These are phyloP conservation scores for Casuarius casuarius DNA, from an alignment of 2,113 vertebrate genomes.

Conservation along the genomic window DNA sequence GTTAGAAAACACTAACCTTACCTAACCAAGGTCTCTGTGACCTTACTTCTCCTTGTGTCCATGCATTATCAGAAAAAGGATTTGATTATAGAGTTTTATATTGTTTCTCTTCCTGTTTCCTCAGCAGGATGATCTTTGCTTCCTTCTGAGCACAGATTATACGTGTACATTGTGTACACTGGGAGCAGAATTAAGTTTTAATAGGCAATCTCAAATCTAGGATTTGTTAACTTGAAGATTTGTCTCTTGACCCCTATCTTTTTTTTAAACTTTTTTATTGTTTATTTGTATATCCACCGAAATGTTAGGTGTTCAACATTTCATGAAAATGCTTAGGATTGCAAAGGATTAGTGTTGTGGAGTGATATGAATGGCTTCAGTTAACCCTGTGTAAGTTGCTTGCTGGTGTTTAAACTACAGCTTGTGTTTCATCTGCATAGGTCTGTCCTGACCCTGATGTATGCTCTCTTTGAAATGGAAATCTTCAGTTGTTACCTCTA, in stretches of 20 bases:
- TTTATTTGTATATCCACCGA: neutral
- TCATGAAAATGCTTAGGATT: neutral
- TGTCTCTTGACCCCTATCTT: neutral
- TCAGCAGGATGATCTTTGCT: neutral
- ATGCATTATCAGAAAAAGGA: neutral
- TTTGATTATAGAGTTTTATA: neutral
- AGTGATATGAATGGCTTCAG: neutral
- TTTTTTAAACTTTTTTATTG: neutral
- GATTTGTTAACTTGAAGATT: neutral
- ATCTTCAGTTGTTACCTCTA: slow-evolving; percentile 41
- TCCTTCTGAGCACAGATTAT: neutral
- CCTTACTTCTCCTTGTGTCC: neutral
- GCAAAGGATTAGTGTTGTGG: neutral
- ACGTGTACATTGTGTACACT: neutral
- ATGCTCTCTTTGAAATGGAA: slow-evolving; percentile 45
- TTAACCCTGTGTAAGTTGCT: neutral
- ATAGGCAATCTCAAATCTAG: neutral
- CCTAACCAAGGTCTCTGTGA: neutral
- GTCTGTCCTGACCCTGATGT: neutral
- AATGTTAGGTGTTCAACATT: neutral
- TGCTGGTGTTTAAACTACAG: neutral
- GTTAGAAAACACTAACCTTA: neutral
- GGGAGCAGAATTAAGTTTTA: neutral
- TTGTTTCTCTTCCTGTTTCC: neutral
- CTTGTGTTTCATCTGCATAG: neutral